Conservation (phyloP, 1,140 invertebrate species). For the Drosophila burlai region DNA sequence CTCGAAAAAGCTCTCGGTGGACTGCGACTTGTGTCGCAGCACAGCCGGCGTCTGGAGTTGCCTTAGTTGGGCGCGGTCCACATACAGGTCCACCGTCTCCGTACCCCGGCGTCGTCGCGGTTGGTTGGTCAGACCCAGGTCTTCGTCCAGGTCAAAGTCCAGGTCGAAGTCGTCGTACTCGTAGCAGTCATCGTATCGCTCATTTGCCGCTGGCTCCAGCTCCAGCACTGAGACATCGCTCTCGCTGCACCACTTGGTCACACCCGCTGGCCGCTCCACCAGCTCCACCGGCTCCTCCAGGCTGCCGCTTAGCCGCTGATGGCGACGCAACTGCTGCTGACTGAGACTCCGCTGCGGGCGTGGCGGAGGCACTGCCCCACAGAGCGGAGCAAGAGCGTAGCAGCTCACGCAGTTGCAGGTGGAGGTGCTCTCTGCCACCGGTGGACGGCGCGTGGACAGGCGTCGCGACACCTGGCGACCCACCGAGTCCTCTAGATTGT, state of each 20-base stretch:
- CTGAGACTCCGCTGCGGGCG: conserved; percentile 76
- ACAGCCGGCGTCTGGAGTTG: conserved; percentile 59
- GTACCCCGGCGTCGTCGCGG: conserved; percentile 26
- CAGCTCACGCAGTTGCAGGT: conserved; percentile 80
- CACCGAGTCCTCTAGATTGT: conserved; percentile 65
- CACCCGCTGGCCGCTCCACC: conserved; percentile 29
- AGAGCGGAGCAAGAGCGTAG: conserved; percentile 77
- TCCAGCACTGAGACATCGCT: conserved; percentile 81
- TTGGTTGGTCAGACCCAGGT: conserved; percentile 42
- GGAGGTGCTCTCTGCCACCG: conserved; percentile 19
- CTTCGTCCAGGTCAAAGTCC: conserved; percentile 72
- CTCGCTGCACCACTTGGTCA: conserved; percentile 83
- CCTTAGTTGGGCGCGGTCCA: conserved; percentile 65
- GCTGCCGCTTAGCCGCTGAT: conserved; percentile 74
- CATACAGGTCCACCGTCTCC: conserved; percentile 59
- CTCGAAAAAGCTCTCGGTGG: conserved; percentile 81
- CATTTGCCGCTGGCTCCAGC: conserved; percentile 49
- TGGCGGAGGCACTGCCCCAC: conserved; percentile 68
- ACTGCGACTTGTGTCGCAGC: conserved; percentile 75
- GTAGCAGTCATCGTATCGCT: conserved; percentile 70
- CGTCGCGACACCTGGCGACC: conserved; percentile 57
- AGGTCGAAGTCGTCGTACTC: conserved; percentile 72
- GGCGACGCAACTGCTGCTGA: conserved; percentile 76
- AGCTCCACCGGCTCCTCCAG: conserved; percentile 40
- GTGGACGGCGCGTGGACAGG: conserved; percentile 54